These are phyloP conservation scores for Drosophila nannoptera DNA, from an alignment of 1,140 invertebrate species.

Conservation along the genomic window DNA sequence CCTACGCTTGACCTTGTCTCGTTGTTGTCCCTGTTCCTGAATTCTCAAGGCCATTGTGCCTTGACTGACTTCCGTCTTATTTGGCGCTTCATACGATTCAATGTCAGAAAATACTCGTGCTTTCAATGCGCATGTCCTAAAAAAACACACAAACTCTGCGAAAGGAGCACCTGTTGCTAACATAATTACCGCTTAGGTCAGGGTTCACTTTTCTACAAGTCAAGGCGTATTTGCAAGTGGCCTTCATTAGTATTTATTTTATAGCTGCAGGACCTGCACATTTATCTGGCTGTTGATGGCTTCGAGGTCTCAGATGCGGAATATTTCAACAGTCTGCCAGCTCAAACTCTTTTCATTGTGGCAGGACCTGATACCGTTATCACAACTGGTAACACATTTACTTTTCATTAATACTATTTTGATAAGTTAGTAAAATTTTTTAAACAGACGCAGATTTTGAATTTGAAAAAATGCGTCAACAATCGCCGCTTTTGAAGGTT, in stretches of 20 bases:
- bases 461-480: slow-evolving; percentile 69
- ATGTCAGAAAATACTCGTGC: slow-evolving; percentile 42
- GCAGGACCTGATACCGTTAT: slow-evolving; percentile 83
- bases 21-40: slow-evolving; percentile 24
- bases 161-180: slow-evolving; percentile 57
- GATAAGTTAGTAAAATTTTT: not conserved
- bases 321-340: slow-evolving; percentile 85
- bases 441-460: slow-evolving; percentile 68
- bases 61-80: slow-evolving; percentile 58
- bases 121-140: slow-evolving; percentile 51
- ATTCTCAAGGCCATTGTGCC: slow-evolving; percentile 63
- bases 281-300: slow-evolving; percentile 83
- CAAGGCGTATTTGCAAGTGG: slow-evolving; percentile 42
- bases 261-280: slow-evolving; percentile 75
- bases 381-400: slow-evolving; percentile 82
- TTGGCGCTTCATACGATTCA: slow-evolving; percentile 46
- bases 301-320: slow-evolving; percentile 86
- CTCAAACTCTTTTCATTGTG: slow-evolving; percentile 86
- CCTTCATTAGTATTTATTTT: slow-evolving; percentile 10
- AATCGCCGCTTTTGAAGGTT: slow-evolving; percentile 66
- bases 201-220: slow-evolving; percentile 34
- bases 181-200: slow-evolving; percentile 31
- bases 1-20: slow-evolving; percentile 39
- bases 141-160: slow-evolving; percentile 14
- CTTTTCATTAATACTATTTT: not conserved